Evolutionary conservation across 2,113 vertebrate genomes (phyloP).

Genomic region (Xerus inauris): DNA sequence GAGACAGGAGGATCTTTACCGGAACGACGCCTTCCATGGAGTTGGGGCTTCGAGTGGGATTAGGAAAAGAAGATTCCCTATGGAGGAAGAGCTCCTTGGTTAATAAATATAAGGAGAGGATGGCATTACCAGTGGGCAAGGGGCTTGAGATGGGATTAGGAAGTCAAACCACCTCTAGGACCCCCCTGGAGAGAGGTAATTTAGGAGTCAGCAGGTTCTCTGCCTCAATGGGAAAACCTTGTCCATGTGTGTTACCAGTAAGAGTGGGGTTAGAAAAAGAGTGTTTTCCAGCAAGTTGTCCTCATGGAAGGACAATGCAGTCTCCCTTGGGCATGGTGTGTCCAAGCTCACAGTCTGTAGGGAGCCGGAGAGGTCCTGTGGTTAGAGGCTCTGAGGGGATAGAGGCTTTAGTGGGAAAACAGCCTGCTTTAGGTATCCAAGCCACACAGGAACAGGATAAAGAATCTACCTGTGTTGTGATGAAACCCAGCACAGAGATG

Average conservation of each 20-base stretch:
- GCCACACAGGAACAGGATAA: not conserved
- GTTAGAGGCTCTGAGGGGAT: not conserved
- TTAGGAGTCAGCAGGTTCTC: not conserved
- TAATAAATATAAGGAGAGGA: not conserved
- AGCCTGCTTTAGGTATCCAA: not conserved
- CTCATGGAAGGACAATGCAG: not conserved
- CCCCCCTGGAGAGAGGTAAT: not conserved
- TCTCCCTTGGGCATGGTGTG: not conserved
- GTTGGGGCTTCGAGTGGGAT: not conserved
- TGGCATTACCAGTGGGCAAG: not conserved
- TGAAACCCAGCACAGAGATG: not conserved
- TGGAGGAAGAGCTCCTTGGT: not conserved
- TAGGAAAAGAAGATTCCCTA: not conserved
- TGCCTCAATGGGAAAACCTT: not conserved
- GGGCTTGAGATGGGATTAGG: not conserved
- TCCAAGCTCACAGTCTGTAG: not conserved
- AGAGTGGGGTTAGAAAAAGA: constrained; percentile 9
- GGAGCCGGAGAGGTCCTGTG: not conserved
- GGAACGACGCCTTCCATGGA: not conserved
- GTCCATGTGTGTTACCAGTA: not conserved
- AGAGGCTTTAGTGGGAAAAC: not conserved
- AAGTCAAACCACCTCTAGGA: not conserved
- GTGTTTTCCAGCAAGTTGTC: not conserved
- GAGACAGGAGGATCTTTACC: not conserved
- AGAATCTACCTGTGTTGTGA: not conserved